Evolutionary conservation across 2,113 vertebrate genomes (phyloP).

Genomic region (Hemiprocne comata): DNA sequence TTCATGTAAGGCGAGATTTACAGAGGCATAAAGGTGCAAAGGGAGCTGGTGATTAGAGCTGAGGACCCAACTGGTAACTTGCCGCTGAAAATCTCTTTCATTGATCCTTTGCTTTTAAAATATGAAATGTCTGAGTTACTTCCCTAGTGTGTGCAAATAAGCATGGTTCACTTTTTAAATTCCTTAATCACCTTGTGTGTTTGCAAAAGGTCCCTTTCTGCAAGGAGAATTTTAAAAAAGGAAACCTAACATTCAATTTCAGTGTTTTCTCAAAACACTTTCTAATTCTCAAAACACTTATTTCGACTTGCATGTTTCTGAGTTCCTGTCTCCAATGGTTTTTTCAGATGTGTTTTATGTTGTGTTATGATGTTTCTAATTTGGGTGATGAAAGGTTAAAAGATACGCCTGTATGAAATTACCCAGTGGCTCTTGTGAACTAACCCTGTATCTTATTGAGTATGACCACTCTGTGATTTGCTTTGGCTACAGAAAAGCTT

Average conservation of each 20-base stretch:
- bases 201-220: constrained; percentile 37
- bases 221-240: background rate
- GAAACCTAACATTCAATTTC: constrained; percentile 34
- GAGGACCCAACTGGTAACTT: background rate
- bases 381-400: constrained; percentile 56
- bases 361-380: constrained; percentile 61
- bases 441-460: constrained; percentile 42
- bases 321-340: background rate
- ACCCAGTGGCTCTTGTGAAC: constrained; percentile 20
- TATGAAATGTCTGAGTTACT: constrained; percentile 57
- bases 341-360: constrained; percentile 56
- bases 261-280: constrained; percentile 23
- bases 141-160: constrained; percentile 65
- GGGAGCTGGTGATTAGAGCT: background rate
- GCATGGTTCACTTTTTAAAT: constrained; percentile 38
- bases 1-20: background rate
- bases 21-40: constrained; percentile 12
- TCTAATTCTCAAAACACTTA: constrained; percentile 4
- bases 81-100: constrained; percentile 46
- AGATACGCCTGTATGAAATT: constrained; percentile 49
- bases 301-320: background rate
- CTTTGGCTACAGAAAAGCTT: constrained; percentile 57
- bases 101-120: constrained; percentile 43
- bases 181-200: background rate
- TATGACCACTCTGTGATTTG: constrained; percentile 49